Conservation (phyloP, 2,113 vertebrate genomes). For the Hiodon tergisus region DNA sequence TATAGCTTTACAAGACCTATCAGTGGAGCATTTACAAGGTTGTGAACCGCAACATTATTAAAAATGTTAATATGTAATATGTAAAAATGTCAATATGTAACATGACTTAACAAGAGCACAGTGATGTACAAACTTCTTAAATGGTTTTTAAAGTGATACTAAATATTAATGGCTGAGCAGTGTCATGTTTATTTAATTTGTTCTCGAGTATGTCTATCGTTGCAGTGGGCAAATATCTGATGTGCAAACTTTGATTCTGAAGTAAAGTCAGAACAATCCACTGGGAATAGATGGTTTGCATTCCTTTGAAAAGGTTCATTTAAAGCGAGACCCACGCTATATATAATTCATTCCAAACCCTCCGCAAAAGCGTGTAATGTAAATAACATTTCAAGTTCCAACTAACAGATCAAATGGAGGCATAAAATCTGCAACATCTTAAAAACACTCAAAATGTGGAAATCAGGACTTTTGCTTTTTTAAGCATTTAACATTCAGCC, state of each 20-base stretch:
- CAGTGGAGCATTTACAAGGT: too few relatives aligned
- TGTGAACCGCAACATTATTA: too few relatives aligned
- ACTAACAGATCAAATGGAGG: constrained; percentile 13
- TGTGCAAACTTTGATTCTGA: constrained; percentile 23
- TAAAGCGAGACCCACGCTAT: constrained; percentile 12
- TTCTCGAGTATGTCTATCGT: constrained; percentile 10
- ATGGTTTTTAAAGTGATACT: constrained; percentile 12
- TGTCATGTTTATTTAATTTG: constrained; percentile 16
- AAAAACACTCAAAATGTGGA: not conserved
- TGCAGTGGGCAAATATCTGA: not conserved
- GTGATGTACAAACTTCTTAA: not conserved
- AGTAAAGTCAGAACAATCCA: constrained; percentile 4
- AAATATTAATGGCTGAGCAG: constrained; percentile 14
- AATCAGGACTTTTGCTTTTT: too few relatives aligned
- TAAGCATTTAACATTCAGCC: too few relatives aligned
- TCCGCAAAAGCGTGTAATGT: not conserved
- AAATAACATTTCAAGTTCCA: constrained; percentile 8
- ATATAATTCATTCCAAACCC: constrained; percentile 1
- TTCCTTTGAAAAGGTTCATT: constrained; percentile 23
- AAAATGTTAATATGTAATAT: not conserved
- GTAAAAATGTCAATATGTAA: not conserved
- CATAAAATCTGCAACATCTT: not conserved
- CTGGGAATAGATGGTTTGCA: constrained; percentile 5
- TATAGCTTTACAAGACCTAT: not conserved
- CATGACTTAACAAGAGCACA: not conserved